phyloP scores from a whole-genome alignment of 2,888 invertebrate genomes.

The Phalera bucephala region DNA sequence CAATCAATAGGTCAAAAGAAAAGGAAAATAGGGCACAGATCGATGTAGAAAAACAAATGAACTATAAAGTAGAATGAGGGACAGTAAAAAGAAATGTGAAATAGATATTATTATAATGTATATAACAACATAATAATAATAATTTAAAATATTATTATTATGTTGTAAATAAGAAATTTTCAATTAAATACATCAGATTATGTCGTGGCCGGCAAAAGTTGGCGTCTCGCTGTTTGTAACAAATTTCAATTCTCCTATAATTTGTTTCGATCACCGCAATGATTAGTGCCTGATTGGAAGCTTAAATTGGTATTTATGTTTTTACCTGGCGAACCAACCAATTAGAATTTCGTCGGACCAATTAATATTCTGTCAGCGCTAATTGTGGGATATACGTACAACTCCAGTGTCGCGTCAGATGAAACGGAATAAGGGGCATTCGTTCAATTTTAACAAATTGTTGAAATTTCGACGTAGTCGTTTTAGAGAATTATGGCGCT shows the following conservation, averaged over 20 bases:
- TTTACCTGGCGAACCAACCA: constrained; percentile 21
- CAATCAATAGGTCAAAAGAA: neutral
- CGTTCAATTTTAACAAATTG: constrained; percentile 22
- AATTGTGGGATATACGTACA: constrained; percentile 17
- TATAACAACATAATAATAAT: too few species aligned
- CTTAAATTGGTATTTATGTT: constrained; percentile 56
- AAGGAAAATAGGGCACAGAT: neutral
- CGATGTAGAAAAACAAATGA: neutral
- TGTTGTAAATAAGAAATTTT: neutral
- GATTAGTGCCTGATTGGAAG: constrained; percentile 58
- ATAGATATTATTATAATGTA: too few species aligned
- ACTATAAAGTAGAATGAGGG: neutral
- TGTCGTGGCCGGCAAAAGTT: neutral
- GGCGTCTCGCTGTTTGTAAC: constrained; percentile 2
- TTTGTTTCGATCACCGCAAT: constrained; percentile 31
- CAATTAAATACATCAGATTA: neutral
- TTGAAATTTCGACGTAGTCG: constrained; percentile 15
- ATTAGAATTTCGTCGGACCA: constrained; percentile 32
- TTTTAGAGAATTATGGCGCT: constrained; percentile 21
- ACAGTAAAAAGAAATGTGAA: too few species aligned
- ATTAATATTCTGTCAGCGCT: constrained; percentile 37
- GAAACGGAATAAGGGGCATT: constrained; percentile 8
- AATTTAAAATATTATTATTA: too few species aligned
- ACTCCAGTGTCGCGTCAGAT: constrained; percentile 7
- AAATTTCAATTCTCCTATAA: constrained; percentile 18